Base-by-base conservation (phyloP, 2,888 invertebrate species). In the Chironomus riparius region DNA sequence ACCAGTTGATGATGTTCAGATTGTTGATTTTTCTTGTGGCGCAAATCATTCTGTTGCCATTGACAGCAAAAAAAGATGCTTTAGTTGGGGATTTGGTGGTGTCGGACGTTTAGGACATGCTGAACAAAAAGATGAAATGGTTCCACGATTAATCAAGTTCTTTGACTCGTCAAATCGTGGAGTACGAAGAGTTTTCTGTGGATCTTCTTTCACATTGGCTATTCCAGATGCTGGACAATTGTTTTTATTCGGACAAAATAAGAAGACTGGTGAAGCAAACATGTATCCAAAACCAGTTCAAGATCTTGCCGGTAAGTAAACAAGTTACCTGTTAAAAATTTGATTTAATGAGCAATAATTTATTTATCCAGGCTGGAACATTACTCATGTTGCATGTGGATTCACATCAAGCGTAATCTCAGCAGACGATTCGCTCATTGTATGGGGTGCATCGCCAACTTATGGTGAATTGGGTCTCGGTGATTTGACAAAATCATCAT, bases 271-370 rank as follows among this genome's bases (percentile, higher is more conserved):
- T 0, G 97, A 97, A 82, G 97, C 97, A 2, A 95, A 95, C 80
- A 97, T 97, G 97, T 97, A 97, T 82, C 97, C 97, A 0, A 97
- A 97, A 82, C 94, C 95, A 0, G 92, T 97, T 3, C 95, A 94
- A 80, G 97, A 97, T 84, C 86, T 97, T n/a, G 90, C 92, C 77
- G 88, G 88, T 87, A 80, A 81, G n/a, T 65, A 15, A 56, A 48
- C 68, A 76, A 61, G 21, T 70, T 3, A 62, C 18, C 73, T 2
- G 48, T 69, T 2, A 18, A 47, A 15, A 48, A 7, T 10, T 68
- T 72, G 38, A 10, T 10, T 2, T 68, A 76, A 70, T n/a, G 68
- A n/a, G 69, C 7, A 5, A 3, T 56, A 5, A 15, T 15, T 56
- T 18, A 15, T 56, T 56, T 56, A 56, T 77, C 78, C 78, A 88